Evolutionary conservation across 2,113 vertebrate species (phyloP).

Genomic region (Rhegmatorhina hoffmannsi): DNA sequence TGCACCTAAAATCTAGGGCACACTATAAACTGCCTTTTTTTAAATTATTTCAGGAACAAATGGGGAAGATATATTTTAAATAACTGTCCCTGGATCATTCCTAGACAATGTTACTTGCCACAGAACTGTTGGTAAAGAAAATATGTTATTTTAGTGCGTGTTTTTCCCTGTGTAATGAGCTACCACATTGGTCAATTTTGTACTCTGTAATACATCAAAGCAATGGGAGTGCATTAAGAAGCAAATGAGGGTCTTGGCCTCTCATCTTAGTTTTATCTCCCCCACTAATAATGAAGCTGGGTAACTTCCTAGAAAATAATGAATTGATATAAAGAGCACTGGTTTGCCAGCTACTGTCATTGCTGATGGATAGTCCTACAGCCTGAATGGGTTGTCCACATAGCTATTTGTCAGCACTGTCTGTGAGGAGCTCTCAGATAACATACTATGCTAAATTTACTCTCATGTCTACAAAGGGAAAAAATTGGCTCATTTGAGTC

Average conservation of each 20-base stretch:
- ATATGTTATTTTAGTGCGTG: neutral
- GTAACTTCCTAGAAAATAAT: slow-evolving; percentile 71
- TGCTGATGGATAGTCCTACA: slow-evolving; percentile 70
- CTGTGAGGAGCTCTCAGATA: slow-evolving; percentile 70
- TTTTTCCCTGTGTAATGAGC: slow-evolving; percentile 51
- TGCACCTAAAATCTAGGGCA: neutral
- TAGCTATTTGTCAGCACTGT: slow-evolving; percentile 72
- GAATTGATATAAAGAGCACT: slow-evolving; percentile 64
- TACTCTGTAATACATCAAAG: slow-evolving; percentile 55
- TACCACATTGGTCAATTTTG: slow-evolving; percentile 45
- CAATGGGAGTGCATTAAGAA: slow-evolving; percentile 65
- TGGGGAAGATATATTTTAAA: neutral
- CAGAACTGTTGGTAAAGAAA: slow-evolving; percentile 18
- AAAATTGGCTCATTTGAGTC: slow-evolving; percentile 67
- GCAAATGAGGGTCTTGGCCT: slow-evolving; percentile 66
- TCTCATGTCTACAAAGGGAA: slow-evolving; percentile 65
- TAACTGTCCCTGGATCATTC: neutral
- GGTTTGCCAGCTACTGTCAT: slow-evolving; percentile 71
- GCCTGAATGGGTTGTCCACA: slow-evolving; percentile 70
- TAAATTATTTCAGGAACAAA: neutral
- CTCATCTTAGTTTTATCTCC: slow-evolving; percentile 71
- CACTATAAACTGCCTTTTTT: neutral
- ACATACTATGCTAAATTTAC: slow-evolving; percentile 68
- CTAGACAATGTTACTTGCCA: neutral
- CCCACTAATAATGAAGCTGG: slow-evolving; percentile 69